Evolutionary conservation across 2,113 vertebrate genomes (phyloP).

Genomic region (Syngnathus scovelli): DNA sequence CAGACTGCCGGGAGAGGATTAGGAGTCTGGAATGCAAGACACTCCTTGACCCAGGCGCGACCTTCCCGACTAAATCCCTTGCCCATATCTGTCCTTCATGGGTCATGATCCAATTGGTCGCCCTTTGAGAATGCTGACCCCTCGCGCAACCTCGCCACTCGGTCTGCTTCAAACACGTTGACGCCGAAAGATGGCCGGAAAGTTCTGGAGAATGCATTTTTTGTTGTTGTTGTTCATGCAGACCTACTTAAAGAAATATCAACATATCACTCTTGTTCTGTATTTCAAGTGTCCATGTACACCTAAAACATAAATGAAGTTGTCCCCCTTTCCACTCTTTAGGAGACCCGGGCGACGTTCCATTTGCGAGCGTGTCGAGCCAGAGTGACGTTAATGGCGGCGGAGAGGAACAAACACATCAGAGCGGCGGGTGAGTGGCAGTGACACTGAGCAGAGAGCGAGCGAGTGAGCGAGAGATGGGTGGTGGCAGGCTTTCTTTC

Average conservation of each 20-base stretch:
- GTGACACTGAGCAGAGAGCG: conserved; percentile 66
- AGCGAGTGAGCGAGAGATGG: conserved; percentile 36
- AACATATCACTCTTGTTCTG: conserved; percentile 55
- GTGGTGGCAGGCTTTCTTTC: conserved; percentile 54
- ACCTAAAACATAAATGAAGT: conserved; percentile 70
- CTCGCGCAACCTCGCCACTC: conserved; percentile 54
- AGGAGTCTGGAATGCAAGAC: conserved; percentile 68
- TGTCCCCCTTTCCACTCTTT: conserved; percentile 31
- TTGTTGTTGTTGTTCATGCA: conserved; percentile 19
- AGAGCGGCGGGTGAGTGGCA: conserved; percentile 61
- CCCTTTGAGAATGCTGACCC: conserved; percentile 65
- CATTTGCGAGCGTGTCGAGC: conserved; percentile 63
- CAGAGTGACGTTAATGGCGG: conserved; percentile 61
- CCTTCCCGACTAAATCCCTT: conserved; percentile 66
- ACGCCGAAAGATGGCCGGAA: conserved; percentile 35
- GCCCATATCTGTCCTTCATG: conserved; percentile 66
- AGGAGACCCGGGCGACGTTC: conserved; percentile 39
- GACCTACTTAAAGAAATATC: conserved; percentile 28
- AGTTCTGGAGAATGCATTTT: conserved; percentile 20
- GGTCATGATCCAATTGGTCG: conserved; percentile 71
- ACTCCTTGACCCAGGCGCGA: conserved; percentile 60
- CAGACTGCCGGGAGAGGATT: conserved; percentile 66
- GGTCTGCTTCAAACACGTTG: conserved; percentile 53
- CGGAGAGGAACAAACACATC: conserved; percentile 59
- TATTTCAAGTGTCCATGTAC: conserved; percentile 59